phyloP scores from a whole-genome alignment of 2,797 vertebrate genomes.

The Paratrypauchen microcephalus region DNA sequence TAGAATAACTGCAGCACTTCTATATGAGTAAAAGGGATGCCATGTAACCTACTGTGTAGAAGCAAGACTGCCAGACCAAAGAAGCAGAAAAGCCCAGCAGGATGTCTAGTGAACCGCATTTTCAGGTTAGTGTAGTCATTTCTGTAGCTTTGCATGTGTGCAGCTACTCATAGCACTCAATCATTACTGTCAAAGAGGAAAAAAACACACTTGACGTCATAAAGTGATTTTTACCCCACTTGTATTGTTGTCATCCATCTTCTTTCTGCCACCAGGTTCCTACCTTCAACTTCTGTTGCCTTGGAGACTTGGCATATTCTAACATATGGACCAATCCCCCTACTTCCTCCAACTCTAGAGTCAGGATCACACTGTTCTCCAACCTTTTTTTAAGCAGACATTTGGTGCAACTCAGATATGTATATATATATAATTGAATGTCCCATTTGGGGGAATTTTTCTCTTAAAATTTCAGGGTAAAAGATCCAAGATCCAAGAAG shows the following conservation, averaged over 20 bases:
- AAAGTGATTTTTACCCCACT: constrained; percentile 47
- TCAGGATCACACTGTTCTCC: constrained; percentile 17
- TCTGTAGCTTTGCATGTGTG: constrained; percentile 7
- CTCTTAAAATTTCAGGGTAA: too few species aligned
- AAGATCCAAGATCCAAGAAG: too few species aligned
- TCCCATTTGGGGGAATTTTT: too few species aligned
- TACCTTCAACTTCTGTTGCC: constrained; percentile 60
- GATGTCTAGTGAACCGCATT: constrained; percentile 18
- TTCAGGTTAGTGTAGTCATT: constrained; percentile 15
- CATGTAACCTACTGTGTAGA: constrained; percentile 2
- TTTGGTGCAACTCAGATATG: neutral
- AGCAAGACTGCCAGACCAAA: constrained; percentile 22
- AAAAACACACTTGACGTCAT: constrained; percentile 22
- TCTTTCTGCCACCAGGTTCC: constrained; percentile 25
- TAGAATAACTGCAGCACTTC: neutral
- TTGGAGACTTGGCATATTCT: constrained; percentile 64
- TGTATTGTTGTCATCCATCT: constrained; percentile 56
- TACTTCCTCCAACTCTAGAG: constrained; percentile 6
- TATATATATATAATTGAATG: neutral
- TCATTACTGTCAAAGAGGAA: constrained; percentile 9
- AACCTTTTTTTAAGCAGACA: constrained; percentile 13
- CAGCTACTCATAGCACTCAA: constrained; percentile 11
- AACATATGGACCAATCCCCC: constrained; percentile 50
- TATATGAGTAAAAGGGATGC: neutral
- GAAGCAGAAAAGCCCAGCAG: constrained; percentile 34